A percentile compares a stretch with the other conserved stretches of the same genome.
These are phyloP conservation scores for Drosophila kikkawai DNA, from an alignment of 1,140 invertebrate species.

Conservation along the genomic window DNA sequence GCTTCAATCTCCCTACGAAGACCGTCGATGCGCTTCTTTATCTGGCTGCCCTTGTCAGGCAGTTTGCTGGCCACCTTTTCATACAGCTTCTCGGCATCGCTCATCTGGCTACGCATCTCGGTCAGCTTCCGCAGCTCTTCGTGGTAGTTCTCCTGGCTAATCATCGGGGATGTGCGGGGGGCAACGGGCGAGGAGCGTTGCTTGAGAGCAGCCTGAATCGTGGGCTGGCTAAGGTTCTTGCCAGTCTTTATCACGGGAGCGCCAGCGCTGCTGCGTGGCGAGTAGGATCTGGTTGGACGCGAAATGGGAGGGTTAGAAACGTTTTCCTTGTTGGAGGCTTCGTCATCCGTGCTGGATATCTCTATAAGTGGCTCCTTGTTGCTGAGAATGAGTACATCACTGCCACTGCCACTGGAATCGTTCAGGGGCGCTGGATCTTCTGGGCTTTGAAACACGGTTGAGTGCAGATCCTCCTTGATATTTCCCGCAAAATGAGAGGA, in stretches of 20 bases:
- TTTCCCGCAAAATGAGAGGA: slow-evolving; percentile 62
- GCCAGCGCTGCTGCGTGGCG: slow-evolving; percentile 34
- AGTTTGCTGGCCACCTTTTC: slow-evolving; percentile 61
- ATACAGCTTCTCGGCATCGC: slow-evolving; percentile 57
- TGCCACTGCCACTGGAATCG: slow-evolving; percentile 50
- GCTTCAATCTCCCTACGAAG: slow-evolving; percentile 46
- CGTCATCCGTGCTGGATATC: slow-evolving; percentile 65
- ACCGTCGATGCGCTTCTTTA: slow-evolving; percentile 57
- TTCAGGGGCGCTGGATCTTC: not conserved
- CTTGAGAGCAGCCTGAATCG: slow-evolving; percentile 46
- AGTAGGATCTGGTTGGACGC: slow-evolving; percentile 18
- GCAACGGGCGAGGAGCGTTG: not conserved
- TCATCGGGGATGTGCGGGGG: not conserved
- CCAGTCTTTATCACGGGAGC: slow-evolving; percentile 15
- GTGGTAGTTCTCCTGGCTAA: slow-evolving; percentile 36
- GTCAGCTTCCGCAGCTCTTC: slow-evolving; percentile 60
- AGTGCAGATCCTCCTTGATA: slow-evolving; percentile 66
- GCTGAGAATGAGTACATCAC: slow-evolving; percentile 71
- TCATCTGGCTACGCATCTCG: slow-evolving; percentile 48
- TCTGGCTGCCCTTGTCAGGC: slow-evolving; percentile 69
- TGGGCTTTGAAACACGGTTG: slow-evolving; percentile 52
- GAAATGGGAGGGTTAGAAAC: not conserved
- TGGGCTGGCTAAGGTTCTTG: slow-evolving; percentile 70
- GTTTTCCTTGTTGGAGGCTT: slow-evolving; percentile 42
- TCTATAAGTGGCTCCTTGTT: slow-evolving; percentile 68